Conservation (phyloP, 1,140 invertebrate species). For the Homalodisca vitripennis region DNA sequence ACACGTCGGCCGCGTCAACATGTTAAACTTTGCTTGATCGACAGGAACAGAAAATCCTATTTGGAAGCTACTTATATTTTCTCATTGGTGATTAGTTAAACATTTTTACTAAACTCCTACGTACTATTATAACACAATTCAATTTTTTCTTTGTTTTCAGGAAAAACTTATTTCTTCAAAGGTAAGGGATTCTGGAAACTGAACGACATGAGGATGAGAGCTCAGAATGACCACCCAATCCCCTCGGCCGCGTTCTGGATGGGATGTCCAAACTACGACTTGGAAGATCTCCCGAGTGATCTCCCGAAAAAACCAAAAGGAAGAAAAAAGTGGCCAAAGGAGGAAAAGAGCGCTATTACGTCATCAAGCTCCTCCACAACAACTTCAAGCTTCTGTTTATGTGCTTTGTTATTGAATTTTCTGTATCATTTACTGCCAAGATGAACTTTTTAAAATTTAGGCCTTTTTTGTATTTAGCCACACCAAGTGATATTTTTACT, state of each 20-base stretch:
- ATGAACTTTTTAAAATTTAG: background rate
- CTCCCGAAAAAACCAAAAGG: background rate
- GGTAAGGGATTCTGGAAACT: slow-evolving; percentile 91
- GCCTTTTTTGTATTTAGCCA: background rate
- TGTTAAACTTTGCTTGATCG: too few relatives aligned
- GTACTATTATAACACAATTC: too few relatives aligned
- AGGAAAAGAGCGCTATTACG: too few relatives aligned
- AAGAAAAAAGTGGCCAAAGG: slow-evolving; percentile 1
- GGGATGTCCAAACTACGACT: slow-evolving; percentile 59
- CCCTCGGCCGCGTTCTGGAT: slow-evolving; percentile 80
- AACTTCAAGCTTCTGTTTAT: background rate
- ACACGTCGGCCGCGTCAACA: too few relatives aligned
- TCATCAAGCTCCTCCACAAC: background rate
- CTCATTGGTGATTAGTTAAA: too few relatives aligned
- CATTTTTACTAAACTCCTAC: too few relatives aligned
- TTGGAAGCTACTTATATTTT: too few relatives aligned
- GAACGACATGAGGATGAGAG: slow-evolving; percentile 83
- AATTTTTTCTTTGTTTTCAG: slow-evolving; percentile 60
- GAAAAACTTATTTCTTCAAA: slow-evolving; percentile 95
- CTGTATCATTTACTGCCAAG: slow-evolving; percentile 7
- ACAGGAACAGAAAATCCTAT: too few relatives aligned
- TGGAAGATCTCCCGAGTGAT: slow-evolving; percentile 54
- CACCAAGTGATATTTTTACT: too few relatives aligned
- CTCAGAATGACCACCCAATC: slow-evolving; percentile 66
- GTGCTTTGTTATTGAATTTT: background rate